Evolutionary conservation across 2,113 vertebrate species (phyloP), one percentile per base, ranked within the genome.

Genomic region (Orientallactaga bullata): DNA sequence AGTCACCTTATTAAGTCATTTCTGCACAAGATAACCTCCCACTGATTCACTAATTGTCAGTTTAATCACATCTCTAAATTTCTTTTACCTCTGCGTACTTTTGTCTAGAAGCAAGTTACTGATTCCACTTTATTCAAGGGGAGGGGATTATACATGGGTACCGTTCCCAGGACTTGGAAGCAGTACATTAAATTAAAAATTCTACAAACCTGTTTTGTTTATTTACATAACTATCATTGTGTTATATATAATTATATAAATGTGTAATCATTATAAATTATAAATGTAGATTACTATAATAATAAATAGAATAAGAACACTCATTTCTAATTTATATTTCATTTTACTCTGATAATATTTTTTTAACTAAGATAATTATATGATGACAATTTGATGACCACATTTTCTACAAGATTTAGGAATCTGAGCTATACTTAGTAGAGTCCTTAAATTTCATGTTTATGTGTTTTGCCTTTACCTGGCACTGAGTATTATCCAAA

Each of bases 341-440:
- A 87, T 7, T 84, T 88, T 94, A 91, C 77, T 94, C 32, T 89
- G 42, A 91, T 86, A 95, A 82, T 66, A 12, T 17, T 68, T 80
- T 91, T 71, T 72, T 79, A 82, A 66, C 47, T 89, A 85, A 85
- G 15, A 17, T 82, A 84, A 73, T 86, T 93, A 47, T 12, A 39
- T 60, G 61, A 42, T 93, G 83, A 35, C 6, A 42, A 20, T 85
- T 91, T 93, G 39, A 21, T 76, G 18, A 32, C 84, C 79, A 78
- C 79, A 86, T 47, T 72, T 90, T 84, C 26, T 61, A 81, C 18
- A 90, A 88, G 30, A 39, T 94, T 88, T 63, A 84, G 30, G n/a
- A 85, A 85, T 88, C 90, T 90, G 78, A 55, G 55, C 61, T 78
- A 39, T 30, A 66, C 7, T 94, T 65, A 77, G 55, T 84, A 73